Evolutionary conservation across 2,888 invertebrate species (phyloP), one percentile per base, ranked within the genome.

Genomic region (Drosophila sordidula): DNA sequence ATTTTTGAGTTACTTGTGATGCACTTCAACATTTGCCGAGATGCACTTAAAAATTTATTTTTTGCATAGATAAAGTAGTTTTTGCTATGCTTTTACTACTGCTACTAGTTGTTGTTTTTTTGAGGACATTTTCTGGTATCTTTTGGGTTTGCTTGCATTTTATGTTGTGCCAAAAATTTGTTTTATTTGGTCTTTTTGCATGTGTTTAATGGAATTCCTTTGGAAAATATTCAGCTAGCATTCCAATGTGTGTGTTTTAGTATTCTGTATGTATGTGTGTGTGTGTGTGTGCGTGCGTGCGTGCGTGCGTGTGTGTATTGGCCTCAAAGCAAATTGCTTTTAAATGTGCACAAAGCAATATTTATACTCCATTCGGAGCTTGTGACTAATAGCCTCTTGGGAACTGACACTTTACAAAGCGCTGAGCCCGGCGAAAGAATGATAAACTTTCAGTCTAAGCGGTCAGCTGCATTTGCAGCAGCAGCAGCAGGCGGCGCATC

Each of bases 331-430:
- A 83, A 83, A 83, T 84, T 84, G 71, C 87, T 84, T 83, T 81
- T 70, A 87, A 86, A 78, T 84, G 80, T 58, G 65, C 79, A 76
- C 81, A 84, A 84, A 78, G 70, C 70, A 75, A 64, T 75, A 84
- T 84, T 80, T 75, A 67, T 68, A 57, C 75, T 68, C 51, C 66
- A 58, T 77, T 61, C 49, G 44, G 50, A 69, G 46, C 39, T 39
- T 63, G 42, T 73, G 75, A 86, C 78, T 86, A 83, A 82, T 83
- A 80, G 84, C 70, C 78, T 67, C 69, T 59, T 36, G 78, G 65
- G 51, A 63, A 63, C 69, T 68, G 78, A 75, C 86, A 80, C 70
- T 46, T 72, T 47, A 75, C 79, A 79, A 76, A 72, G 78, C 52
- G 55, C 46, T 49, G 42, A 22, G 5, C 44, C 18, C 54, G 55